These are phyloP conservation scores for Tonatia bakeri DNA, from an alignment of 2,113 vertebrate genomes.

Conservation along the genomic window DNA sequence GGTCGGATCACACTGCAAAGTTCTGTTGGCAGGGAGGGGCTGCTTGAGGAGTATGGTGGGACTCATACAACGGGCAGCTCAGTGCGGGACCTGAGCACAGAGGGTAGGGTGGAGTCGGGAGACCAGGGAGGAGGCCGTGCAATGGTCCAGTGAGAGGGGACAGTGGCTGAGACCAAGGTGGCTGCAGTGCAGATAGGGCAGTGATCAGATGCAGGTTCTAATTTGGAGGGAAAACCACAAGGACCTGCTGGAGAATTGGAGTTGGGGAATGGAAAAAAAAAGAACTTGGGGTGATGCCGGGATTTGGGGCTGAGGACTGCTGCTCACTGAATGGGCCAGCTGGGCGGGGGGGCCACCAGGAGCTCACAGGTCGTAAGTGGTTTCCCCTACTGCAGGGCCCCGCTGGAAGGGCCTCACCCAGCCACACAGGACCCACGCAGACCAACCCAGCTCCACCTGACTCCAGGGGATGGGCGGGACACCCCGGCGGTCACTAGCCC, in stretches of 20 bases:
- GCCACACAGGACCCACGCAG: neutral
- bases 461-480: neutral
- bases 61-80: neutral
- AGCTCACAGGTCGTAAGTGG: rapidly evolving
- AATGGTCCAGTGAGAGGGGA: neutral
- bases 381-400: neutral
- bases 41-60: neutral
- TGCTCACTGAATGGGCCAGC: neutral
- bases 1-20: rapidly evolving
- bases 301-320: neutral
- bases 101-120: neutral
- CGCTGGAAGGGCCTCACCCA: rapidly evolving
- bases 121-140: neutral
- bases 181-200: neutral
- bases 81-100: neutral
- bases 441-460: neutral
- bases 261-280: neutral
- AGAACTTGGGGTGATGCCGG: too few relatives aligned
- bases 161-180: neutral
- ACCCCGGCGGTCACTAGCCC: neutral
- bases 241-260: neutral
- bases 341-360: neutral
- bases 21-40: neutral
- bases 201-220: neutral
- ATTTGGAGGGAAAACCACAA: neutral